Conservation (phyloP, 2,797 vertebrate species). For the Myotis planiceps region DNA sequence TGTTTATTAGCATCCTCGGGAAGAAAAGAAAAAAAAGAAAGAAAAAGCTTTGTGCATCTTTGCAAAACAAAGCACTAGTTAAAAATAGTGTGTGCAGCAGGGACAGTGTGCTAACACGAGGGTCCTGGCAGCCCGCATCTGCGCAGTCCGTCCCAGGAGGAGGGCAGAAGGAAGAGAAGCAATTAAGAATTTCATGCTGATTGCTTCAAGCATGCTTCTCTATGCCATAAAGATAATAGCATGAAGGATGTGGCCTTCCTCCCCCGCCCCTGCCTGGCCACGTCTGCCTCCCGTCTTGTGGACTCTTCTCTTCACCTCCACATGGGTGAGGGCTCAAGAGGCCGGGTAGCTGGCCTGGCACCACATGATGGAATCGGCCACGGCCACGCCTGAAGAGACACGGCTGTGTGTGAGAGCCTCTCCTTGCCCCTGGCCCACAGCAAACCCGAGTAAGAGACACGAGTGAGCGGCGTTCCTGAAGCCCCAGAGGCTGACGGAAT, state of each 20-base stretch:
- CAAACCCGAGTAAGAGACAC: neutral
- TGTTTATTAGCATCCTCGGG: conserved; percentile 75
- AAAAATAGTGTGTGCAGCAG: conserved; percentile 79
- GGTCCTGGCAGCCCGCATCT: conserved; percentile 88
- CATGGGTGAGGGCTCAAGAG: rapidly evolving
- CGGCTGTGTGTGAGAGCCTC: rapidly evolving
- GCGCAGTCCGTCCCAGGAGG: conserved; percentile 91
- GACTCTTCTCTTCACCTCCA: neutral
- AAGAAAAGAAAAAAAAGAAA: neutral
- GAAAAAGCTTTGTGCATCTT: conserved; percentile 82
- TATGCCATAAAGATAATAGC: conserved; percentile 93
- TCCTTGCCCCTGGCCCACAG: neutral
- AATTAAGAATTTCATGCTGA: conserved; percentile 97
- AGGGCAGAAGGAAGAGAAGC: conserved; percentile 92
- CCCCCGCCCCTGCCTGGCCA: conserved; percentile 36
- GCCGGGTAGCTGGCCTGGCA: neutral
- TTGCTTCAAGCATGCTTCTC: conserved; percentile 94
- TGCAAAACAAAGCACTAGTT: conserved; percentile 85
- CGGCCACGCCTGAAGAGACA: neutral
- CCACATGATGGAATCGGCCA: neutral
- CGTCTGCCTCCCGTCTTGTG: conserved; percentile 25
- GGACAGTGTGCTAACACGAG: conserved; percentile 78
- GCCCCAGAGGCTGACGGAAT: neutral
- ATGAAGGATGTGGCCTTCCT: conserved; percentile 85
- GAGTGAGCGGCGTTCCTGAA: neutral